Evolutionary conservation across 2,888 invertebrate species (phyloP).

Genomic region (Amblyjoppa proteus): DNA sequence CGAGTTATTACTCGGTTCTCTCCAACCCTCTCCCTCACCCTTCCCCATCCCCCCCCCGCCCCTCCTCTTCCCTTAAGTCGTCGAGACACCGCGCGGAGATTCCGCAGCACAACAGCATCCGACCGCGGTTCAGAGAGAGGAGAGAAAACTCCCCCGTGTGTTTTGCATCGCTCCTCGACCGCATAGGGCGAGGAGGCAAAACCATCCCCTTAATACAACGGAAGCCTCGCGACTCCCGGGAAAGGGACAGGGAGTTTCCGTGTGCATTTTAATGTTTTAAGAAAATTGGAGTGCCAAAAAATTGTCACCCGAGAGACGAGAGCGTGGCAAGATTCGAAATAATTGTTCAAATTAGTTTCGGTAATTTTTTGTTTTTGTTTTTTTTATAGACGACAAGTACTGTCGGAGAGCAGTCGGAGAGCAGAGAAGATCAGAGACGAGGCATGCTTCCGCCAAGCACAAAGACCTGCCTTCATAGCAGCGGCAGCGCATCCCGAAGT

Average conservation of each 20-base stretch:
- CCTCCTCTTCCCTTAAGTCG: not conserved
- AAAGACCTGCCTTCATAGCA: slow-evolving; percentile 81
- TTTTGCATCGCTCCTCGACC: slow-evolving; percentile 74
- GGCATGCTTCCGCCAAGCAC: slow-evolving; percentile 82
- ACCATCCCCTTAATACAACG: slow-evolving; percentile 14
- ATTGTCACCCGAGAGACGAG: not conserved
- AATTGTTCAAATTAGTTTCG: slow-evolving; percentile 38
- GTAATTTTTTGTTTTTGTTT: slow-evolving; percentile 1
- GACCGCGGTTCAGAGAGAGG: slow-evolving; percentile 28
- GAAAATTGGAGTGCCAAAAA: slow-evolving; percentile 50
- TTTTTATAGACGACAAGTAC: slow-evolving; percentile 22
- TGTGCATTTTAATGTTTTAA: slow-evolving; percentile 60
- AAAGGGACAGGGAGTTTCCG: not conserved
- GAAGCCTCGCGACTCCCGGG: slow-evolving; percentile 15
- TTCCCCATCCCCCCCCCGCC: no score
- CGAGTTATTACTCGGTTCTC: slow-evolving; percentile 82
- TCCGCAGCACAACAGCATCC: slow-evolving; percentile 58
- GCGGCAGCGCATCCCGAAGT: slow-evolving; percentile 35
- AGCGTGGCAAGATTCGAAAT: not conserved
- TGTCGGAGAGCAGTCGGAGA: slow-evolving; percentile 45
- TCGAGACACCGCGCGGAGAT: slow-evolving; percentile 54
- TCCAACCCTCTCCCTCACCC: slow-evolving; percentile 48
- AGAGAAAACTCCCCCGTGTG: slow-evolving; percentile 73
- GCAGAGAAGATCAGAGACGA: slow-evolving; percentile 78
- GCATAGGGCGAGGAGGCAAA: not conserved